Evolutionary conservation across 2,797 vertebrate genomes (phyloP), one percentile per base, ranked within the genome.

Genomic region (Choloepus didactylus): DNA sequence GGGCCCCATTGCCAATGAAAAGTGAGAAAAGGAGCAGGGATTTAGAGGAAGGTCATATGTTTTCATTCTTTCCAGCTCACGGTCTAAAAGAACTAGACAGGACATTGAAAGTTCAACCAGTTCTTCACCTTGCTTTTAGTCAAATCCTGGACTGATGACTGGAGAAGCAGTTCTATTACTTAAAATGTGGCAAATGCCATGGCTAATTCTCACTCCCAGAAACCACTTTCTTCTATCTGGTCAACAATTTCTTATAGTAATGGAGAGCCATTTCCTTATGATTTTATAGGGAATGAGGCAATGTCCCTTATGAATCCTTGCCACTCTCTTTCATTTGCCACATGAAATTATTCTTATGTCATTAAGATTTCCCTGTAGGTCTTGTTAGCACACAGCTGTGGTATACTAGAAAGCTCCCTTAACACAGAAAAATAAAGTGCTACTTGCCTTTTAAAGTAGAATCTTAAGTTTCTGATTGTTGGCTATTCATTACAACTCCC

Each of bases 11-110:
- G 51, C 75, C 70, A 94, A 44, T 84, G 87, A 95, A 86, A 93
- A 73, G 49, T 80, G n/a, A 73, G 79, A 44, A 81, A 87, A 94
- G 69, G 85, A 92, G 73, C 23, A 60, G 60, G 69, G 44, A 83
- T 94, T 95, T 96, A 96, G 90, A 83, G 62, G 91, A 94, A 87
- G 72, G 49, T 70, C 29, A 59, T 70, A 54, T 87, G 51, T 70
- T 96, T 95, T 85, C 59, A 70, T 91, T 95, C 66, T 88, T 87
- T 76, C 38, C 4, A 72, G 56, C 60, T 95, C 56, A 94, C 23
- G 83, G 10, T 75, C 51, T 96, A n/a, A 64, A 16, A 93, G 44
- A 84, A 90, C 70, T 92, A 14, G 31, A 23, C 92, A 91, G 41
- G 14, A 67, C 19, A 31, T 95, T 77, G 62, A 87, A 84, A 90